Percentiles rank a stretch among this genome's conserved stretches.
Evolutionary conservation across 2,888 invertebrate genomes (phyloP).

Genomic region (Bembecia ichneumoniformis): DNA sequence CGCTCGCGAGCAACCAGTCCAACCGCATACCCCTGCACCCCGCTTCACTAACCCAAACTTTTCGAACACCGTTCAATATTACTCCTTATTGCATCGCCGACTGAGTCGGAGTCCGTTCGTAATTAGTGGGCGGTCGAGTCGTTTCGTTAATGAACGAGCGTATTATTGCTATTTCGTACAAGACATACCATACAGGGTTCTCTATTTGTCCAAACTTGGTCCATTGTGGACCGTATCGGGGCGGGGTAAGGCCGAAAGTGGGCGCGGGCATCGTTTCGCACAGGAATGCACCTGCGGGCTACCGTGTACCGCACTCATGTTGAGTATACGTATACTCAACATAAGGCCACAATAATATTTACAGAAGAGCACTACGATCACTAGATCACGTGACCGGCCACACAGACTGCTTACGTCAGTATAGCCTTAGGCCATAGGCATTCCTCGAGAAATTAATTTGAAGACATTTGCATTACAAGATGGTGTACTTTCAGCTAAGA

Average conservation of each 20-base stretch:
- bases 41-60: conserved; percentile 50
- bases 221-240: conserved; percentile 36
- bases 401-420: no score
- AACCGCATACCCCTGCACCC: conserved; percentile 48
- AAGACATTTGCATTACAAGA: no score
- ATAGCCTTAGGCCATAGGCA: no score
- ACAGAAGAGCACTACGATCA: conserved; percentile 31
- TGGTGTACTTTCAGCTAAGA: no score
- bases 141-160: conserved; percentile 17
- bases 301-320: conserved; percentile 33
- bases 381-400: conserved; percentile 19
- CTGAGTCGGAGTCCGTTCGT: conserved; percentile 17
- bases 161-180: conserved; percentile 53
- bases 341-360: conserved; percentile 32
- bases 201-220: conserved; percentile 42
- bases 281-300: conserved; percentile 55
- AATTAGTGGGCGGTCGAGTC: conserved; percentile 16
- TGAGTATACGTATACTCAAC: conserved; percentile 2
- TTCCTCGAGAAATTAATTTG: no score
- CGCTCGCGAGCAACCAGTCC: conserved; percentile 65
- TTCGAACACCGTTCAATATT: conserved; percentile 20
- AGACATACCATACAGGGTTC: conserved; percentile 59
- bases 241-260: conserved; percentile 32
- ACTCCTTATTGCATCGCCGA: conserved; percentile 15
- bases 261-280: conserved; percentile 6